Evolutionary conservation across 2,797 vertebrate species (phyloP).

Genomic region (Pogonophryne albipinna): DNA sequence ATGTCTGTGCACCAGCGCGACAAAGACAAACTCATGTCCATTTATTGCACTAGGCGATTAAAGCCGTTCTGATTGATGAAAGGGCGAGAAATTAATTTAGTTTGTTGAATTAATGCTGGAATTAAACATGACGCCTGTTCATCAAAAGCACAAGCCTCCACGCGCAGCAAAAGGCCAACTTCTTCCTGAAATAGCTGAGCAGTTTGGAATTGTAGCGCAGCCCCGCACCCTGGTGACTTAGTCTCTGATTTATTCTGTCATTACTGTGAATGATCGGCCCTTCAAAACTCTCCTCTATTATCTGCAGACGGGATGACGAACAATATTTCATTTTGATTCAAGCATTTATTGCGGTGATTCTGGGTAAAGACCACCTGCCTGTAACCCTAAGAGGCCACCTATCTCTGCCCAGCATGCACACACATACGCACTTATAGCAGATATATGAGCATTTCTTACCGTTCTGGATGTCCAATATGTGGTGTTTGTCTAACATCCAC

Average conservation of each 20-base stretch:
- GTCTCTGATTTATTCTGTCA: slow-evolving; percentile 90
- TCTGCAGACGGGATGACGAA: slow-evolving; percentile 84
- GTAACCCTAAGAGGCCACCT: slow-evolving; percentile 76
- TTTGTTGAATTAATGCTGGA: slow-evolving; percentile 59
- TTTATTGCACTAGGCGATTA: slow-evolving; percentile 56
- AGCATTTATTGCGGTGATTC: slow-evolving; percentile 85
- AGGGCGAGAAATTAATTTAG: slow-evolving; percentile 56
- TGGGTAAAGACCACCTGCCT: slow-evolving; percentile 72
- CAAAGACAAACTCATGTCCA: slow-evolving; percentile 62
- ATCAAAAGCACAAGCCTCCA: slow-evolving; percentile 74
- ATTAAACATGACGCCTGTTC: slow-evolving; percentile 72
- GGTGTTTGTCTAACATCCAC: slow-evolving; percentile 97
- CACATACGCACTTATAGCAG: not conserved
- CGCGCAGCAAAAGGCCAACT: slow-evolving; percentile 78
- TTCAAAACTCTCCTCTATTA: slow-evolving; percentile 88
- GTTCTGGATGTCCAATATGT: slow-evolving; percentile 94
- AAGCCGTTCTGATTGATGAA: slow-evolving; percentile 62
- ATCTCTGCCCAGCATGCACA: slow-evolving; percentile 51
- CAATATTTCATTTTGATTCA: slow-evolving; percentile 84
- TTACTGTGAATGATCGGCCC: slow-evolving; percentile 89
- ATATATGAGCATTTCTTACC: slow-evolving; percentile 82
- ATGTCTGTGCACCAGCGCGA: slow-evolving; percentile 20
- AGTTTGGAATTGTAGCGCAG: slow-evolving; percentile 46
- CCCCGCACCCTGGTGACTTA: slow-evolving; percentile 79
- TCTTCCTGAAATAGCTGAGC: slow-evolving; percentile 86